A percentile compares a stretch with the other conserved stretches of the same genome.
Conservation (phyloP, 37 sponge, comb jelly and placozoan species). For the Beroe ovata region DNA sequence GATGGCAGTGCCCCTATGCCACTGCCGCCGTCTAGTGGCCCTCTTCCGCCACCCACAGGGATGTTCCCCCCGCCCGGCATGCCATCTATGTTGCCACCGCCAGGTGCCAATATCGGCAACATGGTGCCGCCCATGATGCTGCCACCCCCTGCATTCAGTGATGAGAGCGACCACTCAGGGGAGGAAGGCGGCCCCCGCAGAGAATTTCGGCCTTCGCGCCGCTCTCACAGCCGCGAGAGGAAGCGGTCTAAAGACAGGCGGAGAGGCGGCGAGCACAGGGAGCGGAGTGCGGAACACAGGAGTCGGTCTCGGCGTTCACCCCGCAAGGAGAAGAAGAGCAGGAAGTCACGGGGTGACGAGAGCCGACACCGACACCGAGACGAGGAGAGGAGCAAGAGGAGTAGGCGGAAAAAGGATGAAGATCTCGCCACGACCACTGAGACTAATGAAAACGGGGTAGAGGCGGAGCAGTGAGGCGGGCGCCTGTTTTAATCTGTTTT, state of each 20-base stretch:
- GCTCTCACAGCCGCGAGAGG: conserved; percentile 27
- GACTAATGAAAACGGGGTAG: conserved; percentile 29
- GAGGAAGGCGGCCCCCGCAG: neutral
- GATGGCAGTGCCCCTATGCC: conserved; percentile 33
- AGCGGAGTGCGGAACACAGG: conserved; percentile 51
- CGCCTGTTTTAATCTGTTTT: neutral
- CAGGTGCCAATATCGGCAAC: conserved; percentile 28
- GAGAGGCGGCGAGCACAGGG: neutral
- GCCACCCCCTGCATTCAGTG: conserved; percentile 49
- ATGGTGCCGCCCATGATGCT: conserved; percentile 57
- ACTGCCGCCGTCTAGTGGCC: conserved; percentile 26
- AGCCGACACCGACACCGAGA: conserved; percentile 16
- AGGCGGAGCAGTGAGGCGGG: conserved; percentile 49
- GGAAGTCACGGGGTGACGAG: conserved; percentile 45
- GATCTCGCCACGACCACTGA: neutral
- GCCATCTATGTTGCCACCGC: conserved; percentile 61
- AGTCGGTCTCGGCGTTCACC: conserved; percentile 45
- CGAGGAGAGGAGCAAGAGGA: conserved; percentile 56
- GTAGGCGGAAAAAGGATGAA: conserved; percentile 45
- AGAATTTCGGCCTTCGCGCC: neutral
- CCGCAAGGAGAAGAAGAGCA: conserved; percentile 36
- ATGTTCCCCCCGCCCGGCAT: conserved; percentile 61
- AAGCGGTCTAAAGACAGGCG: conserved; percentile 22
- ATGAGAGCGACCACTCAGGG: neutral
- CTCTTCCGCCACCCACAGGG: conserved; percentile 21